Base-by-base conservation (phyloP, 2,888 invertebrate genomes). In the Escarpia spicata region DNA sequence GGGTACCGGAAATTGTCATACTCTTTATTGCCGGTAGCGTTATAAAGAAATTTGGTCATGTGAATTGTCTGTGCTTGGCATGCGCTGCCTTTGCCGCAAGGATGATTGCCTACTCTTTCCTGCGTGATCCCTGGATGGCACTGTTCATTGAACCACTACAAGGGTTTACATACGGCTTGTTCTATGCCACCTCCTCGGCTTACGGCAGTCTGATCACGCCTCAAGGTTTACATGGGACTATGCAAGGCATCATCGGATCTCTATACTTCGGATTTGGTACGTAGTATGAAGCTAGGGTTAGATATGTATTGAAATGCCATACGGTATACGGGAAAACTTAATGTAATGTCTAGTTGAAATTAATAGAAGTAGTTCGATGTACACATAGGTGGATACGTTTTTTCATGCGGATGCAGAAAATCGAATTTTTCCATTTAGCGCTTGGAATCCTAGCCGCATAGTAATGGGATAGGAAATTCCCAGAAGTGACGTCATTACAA, bases 171-270 rank as follows among this genome's bases (percentile, higher is more conserved):
- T 98, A 98, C 96, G 99, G 99, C 43, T 97, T 98, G 94, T 98
- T 98, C 98, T 98, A 98, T 98, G 98, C 98, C 31, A 98, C 98
- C 89, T 98, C 98, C 0, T 98, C 98, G 10, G 98, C 98, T 0
- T 98, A 98, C 96, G 98, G 98, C 95, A 98, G 98, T 26, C 97
- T 98, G 96, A 96, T 98, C 95, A 98, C 98, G 0, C 98, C 98
- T 0, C 98, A 98, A 96, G 98, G 98, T 95, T 97, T 98, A 94
- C 97, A 98, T 93, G 98, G 98, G 8, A 98, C 98, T 0, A 97
- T 98, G 92, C 98, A 98, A 95, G 98, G 98, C 37, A 98, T 98
- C 0, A 97, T 98, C 91, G 98, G 98, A 94, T 98, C 98, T 97
- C 98, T 98, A 2, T 98, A 98, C 97, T 98, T 98, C 96, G 98